Percentiles rank a stretch among this genome's conserved stretches.
phyloP scores from a whole-genome alignment of 2,113 vertebrate species.

The Scortum barcoo region DNA sequence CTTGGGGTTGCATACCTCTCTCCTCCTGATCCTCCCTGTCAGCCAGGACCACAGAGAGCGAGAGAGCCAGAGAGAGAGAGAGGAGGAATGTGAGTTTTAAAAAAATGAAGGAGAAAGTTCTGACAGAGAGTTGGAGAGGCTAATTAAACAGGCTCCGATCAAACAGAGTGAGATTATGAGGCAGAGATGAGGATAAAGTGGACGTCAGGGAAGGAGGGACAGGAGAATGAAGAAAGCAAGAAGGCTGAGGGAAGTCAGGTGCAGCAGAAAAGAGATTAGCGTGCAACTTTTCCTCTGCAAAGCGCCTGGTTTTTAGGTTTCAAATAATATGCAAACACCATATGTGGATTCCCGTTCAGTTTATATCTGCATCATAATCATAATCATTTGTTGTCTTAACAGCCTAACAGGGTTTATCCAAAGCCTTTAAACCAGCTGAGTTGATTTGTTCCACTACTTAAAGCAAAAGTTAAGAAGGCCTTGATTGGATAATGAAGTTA shows the following conservation, averaged over 20 bases:
- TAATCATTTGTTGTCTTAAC: slow-evolving; percentile 21
- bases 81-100: slow-evolving; percentile 63
- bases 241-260: not conserved
- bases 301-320: not conserved
- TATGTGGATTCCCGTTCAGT: not conserved
- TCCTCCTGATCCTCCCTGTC: slow-evolving; percentile 69
- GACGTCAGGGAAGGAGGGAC: not conserved
- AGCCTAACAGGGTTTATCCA: slow-evolving; percentile 52
- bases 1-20: slow-evolving; percentile 73
- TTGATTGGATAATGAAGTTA: slow-evolving; percentile 78
- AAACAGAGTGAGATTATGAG: slow-evolving; percentile 20
- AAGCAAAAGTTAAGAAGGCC: slow-evolving; percentile 64
- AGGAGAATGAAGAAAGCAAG: too few relatives aligned
- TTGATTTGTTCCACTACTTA: slow-evolving; percentile 69
- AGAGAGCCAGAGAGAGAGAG: slow-evolving; percentile 9
- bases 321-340: not conserved
- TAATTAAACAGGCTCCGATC: slow-evolving; percentile 50
- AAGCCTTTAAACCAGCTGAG: slow-evolving; percentile 60
- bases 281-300: slow-evolving; percentile 5
- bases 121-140: slow-evolving; percentile 58
- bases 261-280: not conserved
- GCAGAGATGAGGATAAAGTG: not conserved
- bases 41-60: slow-evolving; percentile 60
- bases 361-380: slow-evolving; percentile 23
- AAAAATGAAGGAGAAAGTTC: slow-evolving; percentile 52